Evolutionary conservation across 2,113 vertebrate species (phyloP).

Genomic region (Lethenteron reissneri): DNA sequence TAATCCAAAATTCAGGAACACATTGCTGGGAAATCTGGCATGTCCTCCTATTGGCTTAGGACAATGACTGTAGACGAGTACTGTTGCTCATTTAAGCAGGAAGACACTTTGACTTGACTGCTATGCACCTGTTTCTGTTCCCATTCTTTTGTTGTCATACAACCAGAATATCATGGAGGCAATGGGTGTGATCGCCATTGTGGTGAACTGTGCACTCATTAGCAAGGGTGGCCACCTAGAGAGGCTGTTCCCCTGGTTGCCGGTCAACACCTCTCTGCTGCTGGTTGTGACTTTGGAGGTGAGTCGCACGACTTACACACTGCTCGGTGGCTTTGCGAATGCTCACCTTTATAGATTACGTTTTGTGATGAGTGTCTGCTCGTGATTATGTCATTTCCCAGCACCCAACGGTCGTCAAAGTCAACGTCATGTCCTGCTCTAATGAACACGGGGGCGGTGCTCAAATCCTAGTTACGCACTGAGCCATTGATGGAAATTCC

Average conservation of each 20-base stretch:
- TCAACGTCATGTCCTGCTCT: neutral
- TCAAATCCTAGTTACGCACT: no score
- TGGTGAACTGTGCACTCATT: conserved; percentile 94
- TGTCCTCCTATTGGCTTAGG: no score
- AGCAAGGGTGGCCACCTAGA: conserved; percentile 89
- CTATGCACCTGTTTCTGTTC: no score
- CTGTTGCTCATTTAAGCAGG: no score
- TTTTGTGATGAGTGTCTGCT: neutral
- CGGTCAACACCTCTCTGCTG: conserved; percentile 74
- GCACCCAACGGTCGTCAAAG: neutral
- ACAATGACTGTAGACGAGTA: no score
- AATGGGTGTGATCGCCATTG: conserved; percentile 77
- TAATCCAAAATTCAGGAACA: no score
- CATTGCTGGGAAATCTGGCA: no score
- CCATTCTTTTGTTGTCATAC: conserved; percentile 4
- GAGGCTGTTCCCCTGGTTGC: conserved; percentile 77
- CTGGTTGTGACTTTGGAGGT: conserved; percentile 93
- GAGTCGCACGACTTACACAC: fast-evolving
- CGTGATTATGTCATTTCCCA: neutral
- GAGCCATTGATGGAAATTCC: no score
- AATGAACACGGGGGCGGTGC: neutral
- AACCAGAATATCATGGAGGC: conserved; percentile 76
- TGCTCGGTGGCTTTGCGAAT: neutral
- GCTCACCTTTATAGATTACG: neutral
- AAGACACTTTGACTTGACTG: no score